Percentiles rank a stretch among this genome's conserved stretches.
Conservation (phyloP, 1,140 invertebrate genomes). For the Oncopodura yosiiana region DNA sequence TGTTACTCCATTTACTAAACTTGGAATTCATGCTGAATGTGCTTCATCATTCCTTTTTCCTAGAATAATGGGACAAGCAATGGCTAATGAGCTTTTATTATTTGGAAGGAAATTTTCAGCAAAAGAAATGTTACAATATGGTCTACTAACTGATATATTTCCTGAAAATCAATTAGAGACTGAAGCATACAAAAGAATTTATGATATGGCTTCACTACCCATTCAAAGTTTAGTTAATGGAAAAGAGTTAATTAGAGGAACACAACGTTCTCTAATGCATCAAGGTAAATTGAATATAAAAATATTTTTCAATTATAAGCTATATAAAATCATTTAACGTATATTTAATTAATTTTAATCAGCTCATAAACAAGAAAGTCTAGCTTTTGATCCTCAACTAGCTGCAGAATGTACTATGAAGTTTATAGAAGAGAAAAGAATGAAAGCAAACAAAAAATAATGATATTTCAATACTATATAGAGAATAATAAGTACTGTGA, state of each 20-base stretch:
- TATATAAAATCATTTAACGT: too few species aligned
- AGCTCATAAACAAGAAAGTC: too few species aligned
- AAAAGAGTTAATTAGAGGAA: conserved; percentile 44
- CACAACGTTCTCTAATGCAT: conserved; percentile 41
- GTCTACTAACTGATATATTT: conserved; percentile 61
- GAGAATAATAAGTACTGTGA: too few species aligned
- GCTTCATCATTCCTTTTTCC: conserved; percentile 52
- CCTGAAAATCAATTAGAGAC: conserved; percentile 47
- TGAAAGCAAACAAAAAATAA: too few species aligned
- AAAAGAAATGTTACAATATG: conserved; percentile 56
- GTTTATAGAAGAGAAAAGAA: too few species aligned
- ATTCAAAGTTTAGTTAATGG: conserved; percentile 44
- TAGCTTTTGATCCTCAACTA: too few species aligned
- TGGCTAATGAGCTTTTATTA: conserved; percentile 66
- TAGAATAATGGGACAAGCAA: conserved; percentile 47
- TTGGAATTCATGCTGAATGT: conserved; percentile 51
- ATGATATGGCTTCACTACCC: conserved; percentile 43
- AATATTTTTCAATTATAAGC: too few species aligned
- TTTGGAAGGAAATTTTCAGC: conserved; percentile 70
- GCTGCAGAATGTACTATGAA: too few species aligned
- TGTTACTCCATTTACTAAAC: conserved; percentile 47
- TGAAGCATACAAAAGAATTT: conserved; percentile 49
- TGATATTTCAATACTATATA: too few species aligned
- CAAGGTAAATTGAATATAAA: too few species aligned
- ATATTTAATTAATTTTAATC: too few species aligned